These are phyloP conservation scores for Marisa cornuarietis DNA, from an alignment of 1,140 invertebrate genomes.

Conservation along the genomic window DNA sequence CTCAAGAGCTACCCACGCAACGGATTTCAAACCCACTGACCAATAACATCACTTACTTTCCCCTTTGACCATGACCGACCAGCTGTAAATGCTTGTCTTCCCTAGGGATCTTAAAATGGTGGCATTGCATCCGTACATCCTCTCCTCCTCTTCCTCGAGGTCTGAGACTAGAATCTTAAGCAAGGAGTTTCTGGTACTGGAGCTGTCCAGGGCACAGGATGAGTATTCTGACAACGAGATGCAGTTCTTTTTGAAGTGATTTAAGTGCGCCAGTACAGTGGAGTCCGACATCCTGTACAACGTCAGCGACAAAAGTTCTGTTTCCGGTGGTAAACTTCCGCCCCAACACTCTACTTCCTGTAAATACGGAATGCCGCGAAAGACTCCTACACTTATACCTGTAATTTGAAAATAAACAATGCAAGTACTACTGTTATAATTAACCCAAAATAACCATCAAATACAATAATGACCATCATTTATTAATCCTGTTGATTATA, in stretches of 20 bases:
- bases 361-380: neutral
- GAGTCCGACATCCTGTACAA: neutral
- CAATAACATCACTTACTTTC: neutral
- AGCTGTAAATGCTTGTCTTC: neutral
- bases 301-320: neutral
- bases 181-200: neutral
- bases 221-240: neutral
- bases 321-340: neutral
- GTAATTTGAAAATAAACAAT: neutral
- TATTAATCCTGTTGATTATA: too few species aligned
- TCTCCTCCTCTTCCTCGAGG: neutral
- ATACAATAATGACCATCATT: too few species aligned
- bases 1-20: neutral
- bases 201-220: neutral
- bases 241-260: neutral
- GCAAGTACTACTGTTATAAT: neutral
- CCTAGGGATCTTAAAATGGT: neutral
- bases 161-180: neutral
- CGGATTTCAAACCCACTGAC: neutral
- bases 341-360: slow-evolving; percentile 1
- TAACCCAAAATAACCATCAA: neutral
- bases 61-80: neutral
- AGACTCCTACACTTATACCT: neutral
- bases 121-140: slow-evolving; percentile 5
- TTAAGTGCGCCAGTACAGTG: neutral